Evolutionary conservation across 2,113 vertebrate genomes (phyloP), one percentile per base, ranked within the genome.

Genomic region (Bubo scandiacus): DNA sequence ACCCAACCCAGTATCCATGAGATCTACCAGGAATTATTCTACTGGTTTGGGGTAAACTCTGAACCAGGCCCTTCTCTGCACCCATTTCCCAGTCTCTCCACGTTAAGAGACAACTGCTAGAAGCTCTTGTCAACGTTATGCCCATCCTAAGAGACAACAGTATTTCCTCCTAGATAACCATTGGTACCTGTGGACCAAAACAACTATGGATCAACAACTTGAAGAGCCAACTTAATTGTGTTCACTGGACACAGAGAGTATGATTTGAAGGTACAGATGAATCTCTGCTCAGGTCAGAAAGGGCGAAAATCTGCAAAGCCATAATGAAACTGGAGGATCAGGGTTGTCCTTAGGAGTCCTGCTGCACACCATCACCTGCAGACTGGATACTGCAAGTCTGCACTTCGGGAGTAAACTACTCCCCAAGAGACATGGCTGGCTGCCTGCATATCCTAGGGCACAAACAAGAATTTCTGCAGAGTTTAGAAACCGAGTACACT

Each of bases 351-450:
- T 18, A 12, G 29, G 78, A 45, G 21, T 12, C 21, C 58, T 58
- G 52, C 71, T 57, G 30, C 34, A 58, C 68, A 57, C 34, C 11
- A 8, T 26, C 70, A 43, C 85, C 73, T 79, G 65, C 66, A 78
- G 23, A 29, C 3, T 32, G 67, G 61, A 30, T 14, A 43, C 62
- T 19, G 13, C 36, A 29, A 11, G n/a, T 9, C 27, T 61, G 36
- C 30, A 4, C 15, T 49, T 20, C 1, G 13, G 45, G 34, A 70
- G 43, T 17, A 52, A 65, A 18, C 30, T 38, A 3, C 5, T 70
- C 38, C 63, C 34, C 30, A 12, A 36, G 55, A 66, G 77, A 55
- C 0, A 0, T 4, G 38, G 54, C 43, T 2, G 2, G 58, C 62
- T 71, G 91, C 66, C 75, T 59, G 84, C 42, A 10, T 0, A 16